Percentiles rank a stretch among this genome's conserved stretches.
Conservation (phyloP, 2,113 vertebrate genomes). For the Hypomesus transpacificus region DNA sequence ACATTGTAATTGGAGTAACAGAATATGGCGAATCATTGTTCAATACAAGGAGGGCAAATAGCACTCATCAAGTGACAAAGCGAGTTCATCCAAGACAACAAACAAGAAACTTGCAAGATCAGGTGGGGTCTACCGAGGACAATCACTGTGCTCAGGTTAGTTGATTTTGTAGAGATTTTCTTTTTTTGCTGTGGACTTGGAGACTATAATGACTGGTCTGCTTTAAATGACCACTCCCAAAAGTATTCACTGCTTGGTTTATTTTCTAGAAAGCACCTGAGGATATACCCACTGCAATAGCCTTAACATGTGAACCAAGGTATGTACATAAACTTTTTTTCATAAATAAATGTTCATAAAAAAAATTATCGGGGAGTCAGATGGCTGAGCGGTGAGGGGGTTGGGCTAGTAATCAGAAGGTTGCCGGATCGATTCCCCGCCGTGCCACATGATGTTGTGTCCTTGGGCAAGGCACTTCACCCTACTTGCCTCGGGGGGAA, state of each 20-base stretch:
- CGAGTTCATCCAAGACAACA: background rate
- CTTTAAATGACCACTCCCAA: no score
- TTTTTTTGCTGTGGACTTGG: background rate
- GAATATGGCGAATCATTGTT: slow-evolving; percentile 20
- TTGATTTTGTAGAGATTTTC: background rate
- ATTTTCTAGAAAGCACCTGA: background rate
- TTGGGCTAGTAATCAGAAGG: no score
- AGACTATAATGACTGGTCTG: no score
- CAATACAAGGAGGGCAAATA: slow-evolving; percentile 15
- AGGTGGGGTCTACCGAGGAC: slow-evolving; percentile 5
- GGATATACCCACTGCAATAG: slow-evolving; percentile 15
- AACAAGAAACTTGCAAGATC: background rate
- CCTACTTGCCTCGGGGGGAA: no score
- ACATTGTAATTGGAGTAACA: slow-evolving; percentile 28
- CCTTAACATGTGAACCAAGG: slow-evolving; percentile 24
- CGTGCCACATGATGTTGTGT: no score
- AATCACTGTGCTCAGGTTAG: slow-evolving; percentile 32
- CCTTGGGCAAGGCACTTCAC: no score
- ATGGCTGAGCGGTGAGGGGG: no score
- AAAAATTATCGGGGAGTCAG: no score
- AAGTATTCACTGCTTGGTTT: background rate
- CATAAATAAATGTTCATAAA: no score
- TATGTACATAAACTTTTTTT: background rate
- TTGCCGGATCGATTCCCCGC: no score
- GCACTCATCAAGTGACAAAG: background rate